A percentile compares a stretch with the other conserved stretches of the same genome.
Evolutionary conservation across 2,113 vertebrate genomes (phyloP).

Genomic region (Vulpes lagopus): DNA sequence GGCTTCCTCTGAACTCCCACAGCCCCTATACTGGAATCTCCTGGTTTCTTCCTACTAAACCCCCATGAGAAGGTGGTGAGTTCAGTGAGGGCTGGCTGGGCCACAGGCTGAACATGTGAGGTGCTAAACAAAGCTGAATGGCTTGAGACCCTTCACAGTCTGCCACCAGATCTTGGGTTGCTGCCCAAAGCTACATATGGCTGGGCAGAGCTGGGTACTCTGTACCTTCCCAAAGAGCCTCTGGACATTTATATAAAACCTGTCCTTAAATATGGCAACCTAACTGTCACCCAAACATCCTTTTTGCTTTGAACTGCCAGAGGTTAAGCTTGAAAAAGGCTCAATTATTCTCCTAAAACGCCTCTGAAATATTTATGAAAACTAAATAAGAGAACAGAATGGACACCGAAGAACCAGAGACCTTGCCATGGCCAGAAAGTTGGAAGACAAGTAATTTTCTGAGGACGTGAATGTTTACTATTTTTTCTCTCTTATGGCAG

Average conservation of each 20-base stretch:
- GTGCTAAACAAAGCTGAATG: background rate
- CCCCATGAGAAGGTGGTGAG: background rate
- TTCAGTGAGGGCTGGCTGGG: background rate
- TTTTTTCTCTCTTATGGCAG: constrained; percentile 80
- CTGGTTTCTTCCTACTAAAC: background rate
- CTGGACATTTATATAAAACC: constrained; percentile 81
- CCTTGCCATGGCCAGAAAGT: constrained; percentile 79
- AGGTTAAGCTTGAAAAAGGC: constrained; percentile 85
- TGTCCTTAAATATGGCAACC: constrained; percentile 79
- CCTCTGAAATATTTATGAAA: constrained; percentile 89
- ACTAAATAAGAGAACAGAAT: constrained; percentile 88
- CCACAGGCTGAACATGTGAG: background rate
- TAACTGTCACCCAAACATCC: constrained; percentile 84
- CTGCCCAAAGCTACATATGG: background rate
- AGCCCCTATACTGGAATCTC: background rate
- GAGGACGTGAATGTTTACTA: constrained; percentile 88
- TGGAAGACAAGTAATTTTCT: constrained; percentile 87
- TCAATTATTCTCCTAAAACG: constrained; percentile 86
- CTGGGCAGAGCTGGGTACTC: background rate
- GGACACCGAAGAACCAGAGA: constrained; percentile 84
- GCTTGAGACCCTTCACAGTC: background rate
- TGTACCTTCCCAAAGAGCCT: constrained; percentile 71
- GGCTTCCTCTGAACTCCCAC: background rate
- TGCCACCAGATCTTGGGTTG: background rate
- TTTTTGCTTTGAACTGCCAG: constrained; percentile 86